Evolutionary conservation across 2,113 vertebrate genomes (phyloP), one percentile per base, ranked within the genome.

Genomic region (Eulemur rufifrons): DNA sequence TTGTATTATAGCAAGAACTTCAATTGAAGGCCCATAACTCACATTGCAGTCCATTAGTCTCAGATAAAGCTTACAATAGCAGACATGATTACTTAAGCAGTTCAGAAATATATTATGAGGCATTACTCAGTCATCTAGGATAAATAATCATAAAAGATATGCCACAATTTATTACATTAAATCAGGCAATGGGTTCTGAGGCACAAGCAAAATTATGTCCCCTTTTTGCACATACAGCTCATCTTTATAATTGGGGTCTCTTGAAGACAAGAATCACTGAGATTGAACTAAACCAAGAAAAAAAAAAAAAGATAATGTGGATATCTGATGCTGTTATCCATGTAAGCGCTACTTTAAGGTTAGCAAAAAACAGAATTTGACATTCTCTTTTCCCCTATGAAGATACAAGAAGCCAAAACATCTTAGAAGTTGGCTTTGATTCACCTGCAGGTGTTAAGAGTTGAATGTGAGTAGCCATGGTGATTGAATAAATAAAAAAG

Each of bases 401-500:
- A 96, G 21, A 86, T 45, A 13, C 0, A 4, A 20, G 34, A 91
- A 95, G 96, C 86, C 96, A 98, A 98, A 98, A 97, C 21, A 96
- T 91, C 97, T 96, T 95, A 63, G 66, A 95, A 97, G 32, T 73
- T 97, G 95, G 71, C 47, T 83, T 95, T 98, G 66, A 80, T 97
- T 97, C 71, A 91, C 82, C 80, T 97, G 64, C 97, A 98, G 94
- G 98, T 98, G 97, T 61, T 71, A 98, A 98, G 82, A 69, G 27
- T 97, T 97, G 92, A 94, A 96, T 56, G 11, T 10, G 20, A 83
- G 94, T 96, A 97, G 66, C 88, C 97, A 97, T 98, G 84, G 97
- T 92, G 94, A 98, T 77, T 91, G 34, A 97, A 97, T 95, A 98
- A 98, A 97, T 91, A 97, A 69, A 20, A 97, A 95, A 94, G 91